These are phyloP conservation scores for Brachyptera risi DNA, from an alignment of 2,888 invertebrate species.

Conservation along the genomic window DNA sequence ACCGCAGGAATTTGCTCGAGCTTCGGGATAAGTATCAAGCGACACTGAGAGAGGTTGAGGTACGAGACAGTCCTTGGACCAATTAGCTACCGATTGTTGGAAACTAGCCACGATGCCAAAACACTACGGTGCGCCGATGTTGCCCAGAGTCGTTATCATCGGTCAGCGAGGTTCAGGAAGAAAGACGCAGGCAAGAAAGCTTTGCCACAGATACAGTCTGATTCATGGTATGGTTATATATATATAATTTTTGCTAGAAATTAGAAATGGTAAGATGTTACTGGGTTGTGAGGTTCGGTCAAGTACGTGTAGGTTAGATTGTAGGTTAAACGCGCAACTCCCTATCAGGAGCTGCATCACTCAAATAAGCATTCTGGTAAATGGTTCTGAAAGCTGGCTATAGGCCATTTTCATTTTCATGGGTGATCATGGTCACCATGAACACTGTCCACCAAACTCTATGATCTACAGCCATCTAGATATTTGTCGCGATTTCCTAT, in stretches of 20 bases:
- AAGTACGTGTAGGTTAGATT: too few relatives aligned
- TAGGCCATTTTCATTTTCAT: too few relatives aligned
- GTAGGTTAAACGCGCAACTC: too few relatives aligned
- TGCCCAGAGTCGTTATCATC: constrained; percentile 55
- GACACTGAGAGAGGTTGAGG: constrained; percentile 43
- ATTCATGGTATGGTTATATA: constrained; percentile 38
- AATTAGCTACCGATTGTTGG: constrained; percentile 43
- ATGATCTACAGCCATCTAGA: too few relatives aligned
- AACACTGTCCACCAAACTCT: too few relatives aligned
- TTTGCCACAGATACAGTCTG: constrained; percentile 53
- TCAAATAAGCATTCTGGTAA: too few relatives aligned
- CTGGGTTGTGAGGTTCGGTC: too few relatives aligned
- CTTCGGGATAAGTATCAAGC: constrained; percentile 44
- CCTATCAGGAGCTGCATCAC: too few relatives aligned
- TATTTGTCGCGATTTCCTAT: too few relatives aligned
- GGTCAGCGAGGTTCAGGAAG: constrained; percentile 59
- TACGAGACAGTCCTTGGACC: constrained; percentile 41
- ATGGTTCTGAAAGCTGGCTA: too few relatives aligned
- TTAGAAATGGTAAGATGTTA: too few relatives aligned
- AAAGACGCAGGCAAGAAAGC: constrained; percentile 50
- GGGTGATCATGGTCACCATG: too few relatives aligned
- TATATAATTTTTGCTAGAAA: not conserved
- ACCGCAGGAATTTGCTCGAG: constrained; percentile 41
- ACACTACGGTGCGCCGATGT: constrained; percentile 48
- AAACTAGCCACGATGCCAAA: constrained; percentile 42